phyloP scores from a whole-genome alignment of 2,888 invertebrate species.

The Bombyx huttoni region DNA sequence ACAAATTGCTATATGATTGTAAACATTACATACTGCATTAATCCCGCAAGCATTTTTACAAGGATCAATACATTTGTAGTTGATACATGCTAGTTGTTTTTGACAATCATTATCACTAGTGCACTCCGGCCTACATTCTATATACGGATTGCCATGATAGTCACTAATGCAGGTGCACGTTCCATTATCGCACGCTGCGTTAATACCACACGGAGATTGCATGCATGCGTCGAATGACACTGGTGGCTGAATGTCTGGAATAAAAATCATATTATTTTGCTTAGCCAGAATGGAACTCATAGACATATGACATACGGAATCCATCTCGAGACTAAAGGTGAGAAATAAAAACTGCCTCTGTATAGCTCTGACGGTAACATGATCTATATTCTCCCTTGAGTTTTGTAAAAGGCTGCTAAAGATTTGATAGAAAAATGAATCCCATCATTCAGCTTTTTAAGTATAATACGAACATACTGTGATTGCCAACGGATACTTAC shows the following conservation, averaged over 20 bases:
- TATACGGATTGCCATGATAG: slow-evolving; percentile 77
- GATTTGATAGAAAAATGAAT: no score
- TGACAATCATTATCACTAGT: slow-evolving; percentile 81
- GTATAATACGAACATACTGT: no score
- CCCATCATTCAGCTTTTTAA: no score
- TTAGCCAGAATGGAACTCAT: no score
- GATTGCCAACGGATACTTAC: no score
- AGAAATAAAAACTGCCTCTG: no score
- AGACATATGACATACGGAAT: no score
- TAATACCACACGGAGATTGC: slow-evolving; percentile 77
- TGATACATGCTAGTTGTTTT: slow-evolving; percentile 78
- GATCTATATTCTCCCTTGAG: no score
- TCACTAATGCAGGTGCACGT: slow-evolving; percentile 75
- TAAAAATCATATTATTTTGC: slow-evolving; percentile 2
- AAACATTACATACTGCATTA: slow-evolving; percentile 81
- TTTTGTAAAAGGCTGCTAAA: no score
- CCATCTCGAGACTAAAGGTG: no score
- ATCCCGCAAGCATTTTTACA: slow-evolving; percentile 80
- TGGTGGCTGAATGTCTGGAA: slow-evolving; percentile 40
- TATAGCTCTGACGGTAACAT: no score
- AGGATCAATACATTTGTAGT: slow-evolving; percentile 82
- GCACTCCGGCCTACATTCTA: slow-evolving; percentile 85
- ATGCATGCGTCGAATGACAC: slow-evolving; percentile 69
- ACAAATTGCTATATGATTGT: slow-evolving; percentile 85
- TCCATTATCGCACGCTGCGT: slow-evolving; percentile 72